Conservation (phyloP, 1,140 invertebrate genomes). For the Dreissena rostriformis region DNA sequence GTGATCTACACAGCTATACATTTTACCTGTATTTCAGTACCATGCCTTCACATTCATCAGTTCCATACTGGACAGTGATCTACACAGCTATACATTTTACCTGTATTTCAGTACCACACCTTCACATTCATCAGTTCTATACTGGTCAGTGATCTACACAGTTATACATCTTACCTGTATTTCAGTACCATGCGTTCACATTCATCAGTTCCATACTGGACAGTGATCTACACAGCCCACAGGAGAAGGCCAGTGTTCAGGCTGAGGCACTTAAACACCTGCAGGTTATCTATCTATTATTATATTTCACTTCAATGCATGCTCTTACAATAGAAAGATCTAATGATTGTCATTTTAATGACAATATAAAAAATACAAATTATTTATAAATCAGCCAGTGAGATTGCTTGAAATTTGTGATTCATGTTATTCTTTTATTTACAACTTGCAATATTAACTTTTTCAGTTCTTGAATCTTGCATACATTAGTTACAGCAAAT, state of each 20-base stretch:
- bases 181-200: slow-evolving; percentile 80
- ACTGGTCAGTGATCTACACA: slow-evolving; percentile 74
- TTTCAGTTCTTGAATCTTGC: too few species aligned
- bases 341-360: too few species aligned
- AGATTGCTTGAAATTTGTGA: too few species aligned
- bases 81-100: neutral
- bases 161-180: slow-evolving; percentile 26
- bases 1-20: slow-evolving; percentile 55
- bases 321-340: too few species aligned
- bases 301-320: too few species aligned
- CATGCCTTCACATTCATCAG: slow-evolving; percentile 80
- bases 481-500: too few species aligned
- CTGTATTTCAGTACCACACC: slow-evolving; percentile 77
- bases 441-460: too few species aligned
- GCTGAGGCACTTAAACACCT: slow-evolving; percentile 73
- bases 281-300: slow-evolving; percentile 59
- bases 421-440: too few species aligned
- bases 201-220: slow-evolving; percentile 79
- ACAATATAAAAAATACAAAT: too few species aligned
- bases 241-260: slow-evolving; percentile 74
- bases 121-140: slow-evolving; percentile 80
- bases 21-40: slow-evolving; percentile 71
- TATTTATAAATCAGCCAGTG: too few species aligned
- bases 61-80: slow-evolving; percentile 77
- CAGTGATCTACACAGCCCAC: slow-evolving; percentile 54